Base-by-base conservation (phyloP, 2,113 vertebrate species). In the Actenoides hombroni region DNA sequence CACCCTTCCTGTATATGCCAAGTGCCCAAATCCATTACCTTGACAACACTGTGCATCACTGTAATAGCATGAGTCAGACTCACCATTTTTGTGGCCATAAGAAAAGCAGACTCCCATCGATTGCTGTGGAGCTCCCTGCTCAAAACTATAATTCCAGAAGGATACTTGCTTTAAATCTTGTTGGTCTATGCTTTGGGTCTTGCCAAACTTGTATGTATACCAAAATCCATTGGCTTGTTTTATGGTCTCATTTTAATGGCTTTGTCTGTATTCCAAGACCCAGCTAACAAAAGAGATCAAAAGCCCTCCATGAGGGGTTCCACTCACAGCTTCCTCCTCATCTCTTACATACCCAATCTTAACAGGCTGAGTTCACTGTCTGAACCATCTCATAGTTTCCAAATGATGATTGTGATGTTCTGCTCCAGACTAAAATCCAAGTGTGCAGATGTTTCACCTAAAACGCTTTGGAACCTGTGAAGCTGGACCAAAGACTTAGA, bases 31-130 rank as follows among this genome's bases (percentile, higher is more conserved):
- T 97, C 96, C 95, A 96, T 97, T 97, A 96, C 83, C 85, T 81
- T 97, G 95, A 97, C 85, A 95, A 75, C 92, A n/a, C 69, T 53
- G 81, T 96, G 96, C 71, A 97, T 97, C 97, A 97, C 86, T 54
- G 63, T 95, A 95, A 97, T 76, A 89, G 94, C 86, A n/a, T 37
- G 82, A 93, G 76, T 94, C 94, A 91, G 84, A 64, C 68, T 40
- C 3, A 0, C 8, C 9, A 83, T 39, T 91, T 80, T 54, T 95
- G 94, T 79, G 86, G 75, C 91, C 82, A 77, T 77, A 95, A 96
- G 78, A 94, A 89, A 95, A 94, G 90, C 89, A 94, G 69, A 54
- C 42, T 92, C 68, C 90, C 95, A 97, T 97, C 82, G 94, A 97
- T 91, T 95, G 93, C 76, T 26, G 1, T 46, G 81, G 87, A 73